phyloP scores from a whole-genome alignment of 2,113 vertebrate genomes.

The Gorsachius goisagi region DNA sequence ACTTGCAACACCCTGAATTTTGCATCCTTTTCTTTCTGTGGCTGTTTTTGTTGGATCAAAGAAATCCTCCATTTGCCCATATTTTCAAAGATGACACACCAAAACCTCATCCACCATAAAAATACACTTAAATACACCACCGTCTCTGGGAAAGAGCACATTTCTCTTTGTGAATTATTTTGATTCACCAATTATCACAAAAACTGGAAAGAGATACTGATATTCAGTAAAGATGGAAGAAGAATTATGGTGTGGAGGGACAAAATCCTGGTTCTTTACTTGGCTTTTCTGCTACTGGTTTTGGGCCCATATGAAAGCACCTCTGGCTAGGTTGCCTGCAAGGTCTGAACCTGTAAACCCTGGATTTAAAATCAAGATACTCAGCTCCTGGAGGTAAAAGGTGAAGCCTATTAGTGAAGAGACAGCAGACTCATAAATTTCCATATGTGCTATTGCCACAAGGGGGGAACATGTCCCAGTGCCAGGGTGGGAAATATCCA shows the following conservation, averaged over 20 bases:
- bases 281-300: background rate
- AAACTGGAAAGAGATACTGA: background rate
- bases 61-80: background rate
- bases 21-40: constrained; percentile 47
- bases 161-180: background rate
- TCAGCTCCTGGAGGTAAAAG: constrained; percentile 34
- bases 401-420: constrained; percentile 25
- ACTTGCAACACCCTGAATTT: constrained; percentile 61
- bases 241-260: background rate
- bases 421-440: constrained; percentile 23
- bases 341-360: constrained; percentile 6
- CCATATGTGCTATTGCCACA: constrained; percentile 27
- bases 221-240: constrained; percentile 10
- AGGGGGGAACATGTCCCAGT: background rate
- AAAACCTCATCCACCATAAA: constrained; percentile 11
- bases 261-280: background rate
- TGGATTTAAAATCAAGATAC: constrained; percentile 33
- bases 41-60: constrained; percentile 56
- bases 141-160: background rate
- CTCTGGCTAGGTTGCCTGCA: background rate
- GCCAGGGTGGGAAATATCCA: constrained; percentile 2
- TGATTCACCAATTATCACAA: constrained; percentile 4
- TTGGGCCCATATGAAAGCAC: background rate
- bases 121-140: background rate
- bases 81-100: constrained; percentile 46